Evolutionary conservation across 2,113 vertebrate species (phyloP).

Genomic region (Kryptolebias marmoratus): DNA sequence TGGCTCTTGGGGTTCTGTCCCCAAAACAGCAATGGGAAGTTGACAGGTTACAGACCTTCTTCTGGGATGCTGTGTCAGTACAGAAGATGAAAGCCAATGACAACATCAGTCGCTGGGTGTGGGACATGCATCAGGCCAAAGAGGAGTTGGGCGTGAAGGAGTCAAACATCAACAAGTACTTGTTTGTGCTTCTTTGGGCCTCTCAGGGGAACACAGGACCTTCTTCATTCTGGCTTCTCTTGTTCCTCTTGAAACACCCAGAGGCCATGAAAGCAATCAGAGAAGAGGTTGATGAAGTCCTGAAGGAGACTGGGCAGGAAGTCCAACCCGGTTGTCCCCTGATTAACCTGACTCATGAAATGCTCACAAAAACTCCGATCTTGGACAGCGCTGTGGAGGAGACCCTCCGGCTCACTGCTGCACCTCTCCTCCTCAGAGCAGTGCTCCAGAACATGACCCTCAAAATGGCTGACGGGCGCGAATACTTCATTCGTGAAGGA

Average conservation of each 20-base stretch:
- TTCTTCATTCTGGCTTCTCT: constrained; percentile 89
- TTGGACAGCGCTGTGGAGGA: constrained; percentile 92
- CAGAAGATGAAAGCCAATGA: constrained; percentile 76
- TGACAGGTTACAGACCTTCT: constrained; percentile 77
- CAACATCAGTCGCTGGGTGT: constrained; percentile 87
- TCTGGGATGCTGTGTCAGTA: constrained; percentile 83
- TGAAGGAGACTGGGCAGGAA: constrained; percentile 76
- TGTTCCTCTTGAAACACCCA: constrained; percentile 88
- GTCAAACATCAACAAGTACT: constrained; percentile 84
- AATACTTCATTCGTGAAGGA: constrained; percentile 81
- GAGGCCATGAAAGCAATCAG: constrained; percentile 87
- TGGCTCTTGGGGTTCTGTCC: constrained; percentile 81
- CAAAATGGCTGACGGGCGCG: constrained; percentile 74
- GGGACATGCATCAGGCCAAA: constrained; percentile 72
- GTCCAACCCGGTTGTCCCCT: constrained; percentile 57
- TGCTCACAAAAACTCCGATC: constrained; percentile 81
- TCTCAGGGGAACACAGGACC: constrained; percentile 92
- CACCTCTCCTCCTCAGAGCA: constrained; percentile 82
- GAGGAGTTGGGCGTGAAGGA: constrained; percentile 65
- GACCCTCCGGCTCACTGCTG: constrained; percentile 82
- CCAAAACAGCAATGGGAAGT: constrained; percentile 80
- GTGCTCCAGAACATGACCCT: constrained; percentile 80
- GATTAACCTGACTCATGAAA: constrained; percentile 75
- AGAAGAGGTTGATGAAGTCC: constrained; percentile 79
- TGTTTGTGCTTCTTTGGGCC: constrained; percentile 92